Evolutionary conservation across 2,797 vertebrate species (phyloP).

Genomic region (Liparis tanakae): DNA sequence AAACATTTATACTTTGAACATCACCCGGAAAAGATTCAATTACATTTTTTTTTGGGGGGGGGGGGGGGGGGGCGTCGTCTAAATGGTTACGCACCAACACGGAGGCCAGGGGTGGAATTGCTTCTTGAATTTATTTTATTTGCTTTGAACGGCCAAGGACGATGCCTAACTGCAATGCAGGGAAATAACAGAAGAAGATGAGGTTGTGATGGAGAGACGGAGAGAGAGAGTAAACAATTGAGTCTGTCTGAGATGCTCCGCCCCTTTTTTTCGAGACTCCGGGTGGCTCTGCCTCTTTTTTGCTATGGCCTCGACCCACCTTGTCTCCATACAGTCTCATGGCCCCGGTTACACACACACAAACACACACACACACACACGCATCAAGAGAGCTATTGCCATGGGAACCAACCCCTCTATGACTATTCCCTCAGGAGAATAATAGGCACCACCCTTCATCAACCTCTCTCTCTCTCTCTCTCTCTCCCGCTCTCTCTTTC

Average conservation of each 20-base stretch:
- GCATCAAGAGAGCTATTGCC: constrained; percentile 78
- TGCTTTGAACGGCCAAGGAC: constrained; percentile 58
- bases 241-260: constrained; percentile 46
- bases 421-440: constrained; percentile 80
- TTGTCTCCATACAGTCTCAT: constrained; percentile 61
- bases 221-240: constrained; percentile 51
- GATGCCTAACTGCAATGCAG: constrained; percentile 16
- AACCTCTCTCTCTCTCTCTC: constrained; percentile 44
- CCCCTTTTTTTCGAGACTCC: constrained; percentile 53
- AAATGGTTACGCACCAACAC: too few relatives aligned
- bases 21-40: background rate
- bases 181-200: background rate
- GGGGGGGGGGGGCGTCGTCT: too few relatives aligned
- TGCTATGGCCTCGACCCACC: constrained; percentile 47
- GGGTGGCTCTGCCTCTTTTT: constrained; percentile 26
- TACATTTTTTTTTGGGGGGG: too few relatives aligned
- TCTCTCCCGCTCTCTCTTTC: constrained; percentile 30
- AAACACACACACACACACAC: constrained; percentile 39
- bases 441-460: constrained; percentile 82
- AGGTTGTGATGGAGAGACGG: constrained; percentile 25
- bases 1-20: background rate
- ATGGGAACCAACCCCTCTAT: constrained; percentile 86
- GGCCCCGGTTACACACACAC: constrained; percentile 41
- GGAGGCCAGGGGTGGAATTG: constrained; percentile 48
- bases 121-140: constrained; percentile 43